Base-by-base conservation (phyloP, 2,888 invertebrate genomes). In the Achlya flavicornis region DNA sequence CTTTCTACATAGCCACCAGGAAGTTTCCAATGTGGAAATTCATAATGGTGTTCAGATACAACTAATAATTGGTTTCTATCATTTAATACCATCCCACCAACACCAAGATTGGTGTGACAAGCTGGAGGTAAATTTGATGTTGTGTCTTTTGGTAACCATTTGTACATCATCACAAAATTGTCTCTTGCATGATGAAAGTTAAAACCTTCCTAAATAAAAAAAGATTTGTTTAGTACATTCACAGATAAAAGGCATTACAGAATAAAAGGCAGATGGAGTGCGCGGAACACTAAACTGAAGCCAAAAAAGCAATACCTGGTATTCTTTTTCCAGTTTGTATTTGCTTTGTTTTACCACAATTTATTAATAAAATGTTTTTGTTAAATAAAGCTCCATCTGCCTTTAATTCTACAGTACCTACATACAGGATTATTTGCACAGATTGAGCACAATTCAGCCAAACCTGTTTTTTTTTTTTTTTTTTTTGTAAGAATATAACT, bases 1-100 rank as follows among this genome's bases (percentile, higher is more conserved):
- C 96, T 96, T 86, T 98, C 97, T 19, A 97, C 97, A 90, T 97
- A 97, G 62, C 98, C 98, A 63, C 99, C 98, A 16, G 99, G 98
- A 8, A 98, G 91, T 91, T 98, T 98, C 98, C 98, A 98, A 79
- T 95, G 95, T 4, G 95, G 91, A 59, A 84, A 79, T 19, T 92
- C 84, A 65, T 92, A 89, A 79, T 95, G 95, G 79, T 95, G 95
- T 83, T 99, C 98, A 73, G 95, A 95, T 0, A 99, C 97, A 26
- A 97, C 97, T 62, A 99, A 92, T 63, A 99, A 90, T 89, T 98
- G 95, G 64, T 96, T 94, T 10, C 95, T 93, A 7, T 96, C 95
- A 87, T 98, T 97, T 0, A 97, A 94, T 8, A 98, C 97, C 73
- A 98, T 95, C 7, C 97, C 98, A 43, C 98, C 98, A 7, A 97